Evolutionary conservation across 2,888 invertebrate species (phyloP), one percentile per base, ranked within the genome.

Genomic region (Keiferia lycopersicella): DNA sequence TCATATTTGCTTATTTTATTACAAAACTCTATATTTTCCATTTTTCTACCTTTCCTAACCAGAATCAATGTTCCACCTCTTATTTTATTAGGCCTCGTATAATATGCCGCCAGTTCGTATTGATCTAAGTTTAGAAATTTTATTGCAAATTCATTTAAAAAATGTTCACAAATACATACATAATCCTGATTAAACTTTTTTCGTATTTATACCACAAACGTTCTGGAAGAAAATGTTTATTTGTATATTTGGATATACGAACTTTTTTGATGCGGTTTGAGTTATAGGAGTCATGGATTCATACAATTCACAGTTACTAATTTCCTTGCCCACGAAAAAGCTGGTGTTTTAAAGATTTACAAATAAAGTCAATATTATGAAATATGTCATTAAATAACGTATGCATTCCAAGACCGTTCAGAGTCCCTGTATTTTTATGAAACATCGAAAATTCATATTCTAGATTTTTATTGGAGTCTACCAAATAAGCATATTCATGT

Each of bases 391-490:
- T 48, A 48, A 48, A 48, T 48, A 48, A 48, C 1, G 48, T 48
- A 18, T 3, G 8, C 48, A 48, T 48, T n/a, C 48, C 48, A 3
- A 48, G 12, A 6, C 48, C 48, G 18, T 48, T 48, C 18, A 48
- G 8, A 1, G 0, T n/a, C 10, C 48, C 48, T 10, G 48, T 48
- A n/a, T 48, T 14, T 8, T n/a, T 8, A 10, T 48, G 2, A n/a
- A 18, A 48, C 48, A 48, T 48, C n/a, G 48, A 48, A 48, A 48
- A 48, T 3, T 48, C 48, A n/a, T n/a, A n/a, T n/a, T n/a, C n/a
- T n/a, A n/a, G n/a, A n/a, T n/a, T n/a, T n/a, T n/a, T n/a, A n/a
- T n/a, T n/a, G n/a, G n/a, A n/a, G n/a, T n/a, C n/a, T n/a, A n/a
- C n/a, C n/a, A n/a, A n/a, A n/a, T n/a, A n/a, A n/a, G n/a, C n/a